phyloP scores from a whole-genome alignment of 2,888 invertebrate genomes.

The Eupeodes luniger region DNA sequence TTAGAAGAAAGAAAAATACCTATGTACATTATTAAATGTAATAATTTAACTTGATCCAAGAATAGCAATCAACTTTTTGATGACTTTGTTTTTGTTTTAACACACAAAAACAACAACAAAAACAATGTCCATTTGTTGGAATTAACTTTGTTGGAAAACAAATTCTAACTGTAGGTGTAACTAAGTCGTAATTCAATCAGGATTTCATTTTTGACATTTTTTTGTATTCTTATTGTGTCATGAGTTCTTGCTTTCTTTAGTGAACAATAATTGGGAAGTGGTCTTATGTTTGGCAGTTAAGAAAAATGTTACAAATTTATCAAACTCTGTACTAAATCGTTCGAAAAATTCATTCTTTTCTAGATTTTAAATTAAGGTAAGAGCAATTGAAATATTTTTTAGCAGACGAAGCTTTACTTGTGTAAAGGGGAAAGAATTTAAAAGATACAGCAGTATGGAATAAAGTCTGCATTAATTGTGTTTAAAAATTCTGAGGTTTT shows the following conservation, averaged over 20 bases:
- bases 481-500: no score
- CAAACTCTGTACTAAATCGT: no score
- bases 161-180: neutral
- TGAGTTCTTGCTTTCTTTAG: neutral
- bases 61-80: conserved; percentile 13
- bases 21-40: neutral
- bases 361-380: no score
- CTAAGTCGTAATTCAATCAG: neutral
- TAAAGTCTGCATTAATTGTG: no score
- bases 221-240: neutral
- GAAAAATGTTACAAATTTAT: no score
- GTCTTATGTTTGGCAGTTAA: no score
- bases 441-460: no score
- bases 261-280: neutral
- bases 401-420: no score
- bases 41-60: conserved; percentile 22
- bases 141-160: neutral
- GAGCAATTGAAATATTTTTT: no score
- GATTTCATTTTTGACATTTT: neutral
- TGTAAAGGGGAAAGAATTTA: no score
- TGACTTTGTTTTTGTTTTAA: neutral
- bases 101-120: neutral
- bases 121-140: neutral
- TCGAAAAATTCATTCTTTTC: no score
- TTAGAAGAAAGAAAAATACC: neutral